These are phyloP conservation scores for Macaca mulatta DNA, from an alignment of 2,113 vertebrate genomes.

Conservation along the genomic window DNA sequence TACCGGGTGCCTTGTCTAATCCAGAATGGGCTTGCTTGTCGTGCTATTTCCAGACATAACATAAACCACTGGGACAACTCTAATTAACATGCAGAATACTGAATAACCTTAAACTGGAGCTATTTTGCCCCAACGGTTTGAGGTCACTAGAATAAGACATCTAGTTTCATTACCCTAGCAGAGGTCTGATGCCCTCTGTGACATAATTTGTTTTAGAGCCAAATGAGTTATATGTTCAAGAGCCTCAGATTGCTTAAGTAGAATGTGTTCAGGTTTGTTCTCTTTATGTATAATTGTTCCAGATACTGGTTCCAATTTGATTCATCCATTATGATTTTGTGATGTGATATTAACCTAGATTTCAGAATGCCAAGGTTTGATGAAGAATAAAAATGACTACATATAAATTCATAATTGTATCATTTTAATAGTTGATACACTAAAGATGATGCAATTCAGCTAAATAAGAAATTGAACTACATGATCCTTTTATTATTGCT, in stretches of 20 bases:
- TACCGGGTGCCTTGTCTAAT: conserved; percentile 47
- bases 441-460: conserved; percentile 41
- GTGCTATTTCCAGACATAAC: conserved; percentile 49
- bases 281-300: not conserved
- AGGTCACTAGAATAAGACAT: not conserved
- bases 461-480: conserved; percentile 26
- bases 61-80: conserved; percentile 47
- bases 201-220: not conserved
- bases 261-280: not conserved
- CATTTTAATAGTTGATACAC: conserved; percentile 7
- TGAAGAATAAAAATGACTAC: conserved; percentile 36
- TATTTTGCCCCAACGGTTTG: not conserved
- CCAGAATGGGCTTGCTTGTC: conserved; percentile 6
- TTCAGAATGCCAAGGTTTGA: conserved; percentile 39
- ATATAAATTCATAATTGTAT: not conserved
- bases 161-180: conserved; percentile 19
- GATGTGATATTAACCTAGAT: conserved; percentile 36
- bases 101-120: conserved; percentile 5
- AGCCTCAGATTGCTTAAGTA: not conserved
- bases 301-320: not conserved
- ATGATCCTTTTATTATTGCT: conserved; percentile 18
- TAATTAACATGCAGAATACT: conserved; percentile 42
- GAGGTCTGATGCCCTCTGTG: not conserved
- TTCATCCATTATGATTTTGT: not conserved
- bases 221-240: not conserved